Percentiles rank a stretch among this genome's conserved stretches.
Evolutionary conservation across 2,797 vertebrate species (phyloP).

Genomic region (Lateolabrax maculatus): DNA sequence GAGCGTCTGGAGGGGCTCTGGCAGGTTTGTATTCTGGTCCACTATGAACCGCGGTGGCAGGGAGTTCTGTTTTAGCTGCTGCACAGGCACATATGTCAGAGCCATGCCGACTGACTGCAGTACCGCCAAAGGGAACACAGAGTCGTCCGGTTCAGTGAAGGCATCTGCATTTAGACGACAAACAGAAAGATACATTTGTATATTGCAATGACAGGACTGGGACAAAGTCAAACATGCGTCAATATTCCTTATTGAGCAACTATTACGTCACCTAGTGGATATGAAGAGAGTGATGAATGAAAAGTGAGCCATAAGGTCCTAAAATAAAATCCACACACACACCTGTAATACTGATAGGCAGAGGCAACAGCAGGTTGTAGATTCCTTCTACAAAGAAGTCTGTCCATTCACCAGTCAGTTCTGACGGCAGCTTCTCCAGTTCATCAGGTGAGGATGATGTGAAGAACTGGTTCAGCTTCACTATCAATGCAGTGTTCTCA

Average conservation of each 20-base stretch:
- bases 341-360: constrained; percentile 92
- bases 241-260: neutral
- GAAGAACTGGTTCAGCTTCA: constrained; percentile 90
- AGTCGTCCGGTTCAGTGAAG: constrained; percentile 88
- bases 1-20: constrained; percentile 92
- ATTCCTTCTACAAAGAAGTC: constrained; percentile 96
- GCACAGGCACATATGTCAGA: constrained; percentile 88
- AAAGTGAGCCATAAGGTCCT: neutral
- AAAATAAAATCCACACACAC: constrained; percentile 50
- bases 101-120: constrained; percentile 91
- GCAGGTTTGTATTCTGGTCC: constrained; percentile 94
- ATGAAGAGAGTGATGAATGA: neutral
- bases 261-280: neutral
- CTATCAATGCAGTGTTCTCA: constrained; percentile 89
- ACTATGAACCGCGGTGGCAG: constrained; percentile 89
- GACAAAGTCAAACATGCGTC: neutral
- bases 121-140: constrained; percentile 87
- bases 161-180: constrained; percentile 79
- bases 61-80: constrained; percentile 90
- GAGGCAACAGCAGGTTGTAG: constrained; percentile 91
- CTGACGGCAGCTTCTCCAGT: constrained; percentile 86
- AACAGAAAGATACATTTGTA: neutral
- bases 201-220: neutral
- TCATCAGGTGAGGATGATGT: constrained; percentile 78
- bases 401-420: constrained; percentile 91